Percentiles rank a stretch among this genome's conserved stretches.
Conservation (phyloP, 2,113 vertebrate genomes). For the Myrmophylax atrothorax region DNA sequence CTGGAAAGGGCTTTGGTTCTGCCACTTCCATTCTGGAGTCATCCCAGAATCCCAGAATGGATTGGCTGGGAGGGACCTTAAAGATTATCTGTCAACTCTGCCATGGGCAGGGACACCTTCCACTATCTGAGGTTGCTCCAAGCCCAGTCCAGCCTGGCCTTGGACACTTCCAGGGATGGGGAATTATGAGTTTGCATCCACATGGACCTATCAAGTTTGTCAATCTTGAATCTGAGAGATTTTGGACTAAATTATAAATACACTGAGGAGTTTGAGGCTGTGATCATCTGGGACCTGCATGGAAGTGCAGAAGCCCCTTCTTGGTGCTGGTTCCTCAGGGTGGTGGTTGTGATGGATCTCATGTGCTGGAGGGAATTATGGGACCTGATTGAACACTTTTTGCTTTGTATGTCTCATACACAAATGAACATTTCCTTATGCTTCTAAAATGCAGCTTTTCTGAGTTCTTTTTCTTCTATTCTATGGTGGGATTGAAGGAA, state of each 20-base stretch:
- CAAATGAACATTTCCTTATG: neutral
- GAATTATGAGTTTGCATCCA: neutral
- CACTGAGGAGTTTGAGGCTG: neutral
- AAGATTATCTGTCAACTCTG: neutral
- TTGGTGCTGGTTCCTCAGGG: neutral
- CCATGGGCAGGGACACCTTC: neutral
- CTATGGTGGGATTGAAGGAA: neutral
- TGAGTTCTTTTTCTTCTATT: neutral
- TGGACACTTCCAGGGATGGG: neutral
- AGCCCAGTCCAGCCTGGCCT: neutral
- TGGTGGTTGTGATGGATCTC: neutral
- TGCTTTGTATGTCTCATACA: neutral
- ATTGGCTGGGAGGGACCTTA: neutral
- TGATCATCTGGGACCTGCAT: neutral
- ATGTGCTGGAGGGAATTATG: fast-evolving
- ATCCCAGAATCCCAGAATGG: neutral
- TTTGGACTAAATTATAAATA: neutral
- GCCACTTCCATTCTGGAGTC: neutral
- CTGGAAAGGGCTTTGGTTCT: neutral
- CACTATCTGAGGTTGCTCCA: neutral
- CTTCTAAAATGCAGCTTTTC: neutral
- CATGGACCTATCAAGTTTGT: fast-evolving
- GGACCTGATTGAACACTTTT: neutral
- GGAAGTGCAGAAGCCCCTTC: neutral
- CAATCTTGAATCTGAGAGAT: fast-evolving